These are phyloP conservation scores for Eustalomyia histrio DNA, from an alignment of 2,888 invertebrate species.

Conservation along the genomic window DNA sequence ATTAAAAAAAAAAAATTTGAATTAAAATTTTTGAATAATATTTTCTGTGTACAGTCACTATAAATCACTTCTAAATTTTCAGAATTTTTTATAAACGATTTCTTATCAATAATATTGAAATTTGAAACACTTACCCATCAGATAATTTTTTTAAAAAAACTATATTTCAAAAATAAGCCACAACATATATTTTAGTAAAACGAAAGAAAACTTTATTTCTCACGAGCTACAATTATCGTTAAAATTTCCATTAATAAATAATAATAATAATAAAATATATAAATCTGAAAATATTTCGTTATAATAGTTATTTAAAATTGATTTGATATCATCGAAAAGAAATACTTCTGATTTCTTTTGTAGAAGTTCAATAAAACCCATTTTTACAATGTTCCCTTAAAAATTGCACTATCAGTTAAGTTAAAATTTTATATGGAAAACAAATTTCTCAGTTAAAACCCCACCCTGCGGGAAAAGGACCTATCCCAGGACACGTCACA, in stretches of 20 bases:
- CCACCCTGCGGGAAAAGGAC: too few relatives aligned
- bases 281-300: slow-evolving; percentile 49
- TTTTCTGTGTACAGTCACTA: too few relatives aligned
- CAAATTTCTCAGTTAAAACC: too few relatives aligned
- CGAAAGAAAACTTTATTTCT: slow-evolving; percentile 54
- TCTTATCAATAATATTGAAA: too few relatives aligned
- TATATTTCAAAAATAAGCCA: not conserved
- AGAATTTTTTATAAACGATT: too few relatives aligned
- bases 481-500: too few relatives aligned
- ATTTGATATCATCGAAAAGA: not conserved
- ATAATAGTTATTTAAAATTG: not conserved
- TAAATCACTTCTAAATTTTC: too few relatives aligned
- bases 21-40: too few relatives aligned
- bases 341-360: slow-evolving; percentile 3
- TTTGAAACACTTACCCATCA: not conserved
- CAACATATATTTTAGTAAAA: slow-evolving; percentile 23
- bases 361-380: slow-evolving; percentile 5
- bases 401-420: too few relatives aligned
- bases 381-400: too few relatives aligned
- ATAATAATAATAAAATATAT: slow-evolving; percentile 44
- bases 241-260: slow-evolving; percentile 11
- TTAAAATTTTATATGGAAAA: too few relatives aligned
- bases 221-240: slow-evolving; percentile 45
- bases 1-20: too few relatives aligned
- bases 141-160: not conserved